These are phyloP conservation scores for Dynastes hyllus DNA, from an alignment of 2,888 invertebrate genomes.

Conservation along the genomic window DNA sequence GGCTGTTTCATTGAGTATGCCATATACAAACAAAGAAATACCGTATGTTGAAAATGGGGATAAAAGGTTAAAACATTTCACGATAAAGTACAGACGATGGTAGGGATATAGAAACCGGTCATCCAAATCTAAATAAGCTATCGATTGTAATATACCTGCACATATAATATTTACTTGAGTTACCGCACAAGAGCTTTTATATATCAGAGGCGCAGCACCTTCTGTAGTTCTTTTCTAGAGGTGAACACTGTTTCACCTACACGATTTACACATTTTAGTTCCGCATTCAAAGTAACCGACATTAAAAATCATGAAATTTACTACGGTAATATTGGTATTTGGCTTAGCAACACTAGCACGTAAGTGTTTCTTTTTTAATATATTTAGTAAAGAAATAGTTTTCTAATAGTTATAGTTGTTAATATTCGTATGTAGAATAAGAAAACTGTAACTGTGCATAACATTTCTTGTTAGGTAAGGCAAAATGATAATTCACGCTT, in stretches of 20 bases:
- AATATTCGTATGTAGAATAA: not conserved
- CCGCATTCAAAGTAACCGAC: constrained; percentile 42
- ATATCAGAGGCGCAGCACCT: constrained; percentile 62
- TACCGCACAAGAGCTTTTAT: constrained; percentile 64
- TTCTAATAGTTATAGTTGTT: constrained; percentile 1
- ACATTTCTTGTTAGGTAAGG: constrained; percentile 11
- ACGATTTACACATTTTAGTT: constrained; percentile 52
- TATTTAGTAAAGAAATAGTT: constrained; percentile 12
- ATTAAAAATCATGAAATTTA: constrained; percentile 60
- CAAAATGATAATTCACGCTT: constrained; percentile 13
- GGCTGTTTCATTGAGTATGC: too few relatives aligned
- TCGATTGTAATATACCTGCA: constrained; percentile 22
- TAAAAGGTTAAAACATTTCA: constrained; percentile 41
- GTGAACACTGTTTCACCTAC: constrained; percentile 61
- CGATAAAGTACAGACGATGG: constrained; percentile 12
- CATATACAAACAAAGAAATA: not conserved
- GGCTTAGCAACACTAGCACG: constrained; percentile 59
- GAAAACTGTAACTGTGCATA: not conserved
- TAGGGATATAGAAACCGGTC: constrained; percentile 48
- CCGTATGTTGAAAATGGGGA: constrained; percentile 8
- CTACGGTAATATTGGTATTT: constrained; percentile 57
- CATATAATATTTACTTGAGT: constrained; percentile 52
- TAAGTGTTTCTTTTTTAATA: constrained; percentile 59
- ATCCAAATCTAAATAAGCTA: constrained; percentile 44
- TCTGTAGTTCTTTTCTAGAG: constrained; percentile 63